Base-by-base conservation (phyloP, 2,113 vertebrate species). In the Ammodramus savannarum region DNA sequence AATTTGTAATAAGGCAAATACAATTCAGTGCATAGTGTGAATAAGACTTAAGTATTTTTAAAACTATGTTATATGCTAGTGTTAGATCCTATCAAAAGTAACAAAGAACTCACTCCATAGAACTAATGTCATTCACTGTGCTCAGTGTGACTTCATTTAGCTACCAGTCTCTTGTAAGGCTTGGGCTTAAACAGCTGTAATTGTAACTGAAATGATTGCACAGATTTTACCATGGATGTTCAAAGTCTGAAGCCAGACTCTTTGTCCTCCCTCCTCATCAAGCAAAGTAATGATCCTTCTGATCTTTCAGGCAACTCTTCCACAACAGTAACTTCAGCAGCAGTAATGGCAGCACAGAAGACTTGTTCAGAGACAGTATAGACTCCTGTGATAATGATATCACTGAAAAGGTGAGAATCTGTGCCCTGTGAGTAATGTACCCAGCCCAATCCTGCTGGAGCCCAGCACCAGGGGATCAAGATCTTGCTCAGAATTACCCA, bases 241-340 rank as follows among this genome's bases (percentile, higher is more conserved):
- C 43, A n/a, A 80, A 83, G 67, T 63, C 25, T 61, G 61, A 81
- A 96, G 55, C 80, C 43, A 84, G 72, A 48, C 68, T 86, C 43
- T 67, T 69, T 85, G 52, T 86, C 15, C 48, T 92, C 17, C 12
- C 41, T 83, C 90, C 95, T 91, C 95, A 95, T 94, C 93, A 95
- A 87, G 76, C 90, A 96, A 97, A 98, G 93, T 96, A 87, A 92
- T 91, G 96, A 49, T 92, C 55, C 49, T 72, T 80, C 80, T 92
- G 39, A 43, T 94, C 65, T 89, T 94, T 73, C 98, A 99, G 99
- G 91, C 99, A 99, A 77, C 98, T 99, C 75, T 98, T 99, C 91
- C 98, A 99, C 95, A 98, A 98, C 97, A 99, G 99, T 97, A 99
- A 99, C 97, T 97, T 99, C 95, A 99, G 99, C 98, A 99, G 99